Evolutionary conservation across 1,140 invertebrate species (phyloP).

Genomic region (Achatina immaculata): DNA sequence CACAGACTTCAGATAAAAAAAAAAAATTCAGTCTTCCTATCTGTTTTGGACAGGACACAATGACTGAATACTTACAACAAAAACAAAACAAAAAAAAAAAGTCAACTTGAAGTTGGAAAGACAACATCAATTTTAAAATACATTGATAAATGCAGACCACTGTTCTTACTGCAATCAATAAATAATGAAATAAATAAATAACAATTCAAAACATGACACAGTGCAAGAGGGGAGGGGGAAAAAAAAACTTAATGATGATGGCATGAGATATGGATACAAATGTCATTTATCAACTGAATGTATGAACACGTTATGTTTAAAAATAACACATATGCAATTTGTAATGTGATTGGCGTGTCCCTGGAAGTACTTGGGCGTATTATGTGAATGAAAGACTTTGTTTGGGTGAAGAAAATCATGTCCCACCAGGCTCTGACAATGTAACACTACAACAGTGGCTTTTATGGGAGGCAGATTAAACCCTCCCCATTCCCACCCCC

Average conservation of each 20-base stretch:
- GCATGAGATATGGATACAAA: conserved; percentile 5
- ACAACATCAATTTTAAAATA: neutral
- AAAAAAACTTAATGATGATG: neutral
- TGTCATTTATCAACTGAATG: neutral
- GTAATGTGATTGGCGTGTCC: conserved; percentile 29
- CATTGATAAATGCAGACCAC: neutral
- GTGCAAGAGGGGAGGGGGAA: neutral
- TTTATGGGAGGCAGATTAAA: too few species aligned
- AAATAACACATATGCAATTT: conserved; percentile 1
- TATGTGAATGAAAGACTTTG: conserved; percentile 39
- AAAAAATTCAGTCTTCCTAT: neutral
- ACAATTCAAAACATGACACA: neutral
- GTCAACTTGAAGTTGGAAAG: neutral
- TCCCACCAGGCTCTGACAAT: conserved; percentile 22
- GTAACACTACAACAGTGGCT: too few species aligned
- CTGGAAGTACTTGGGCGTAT: conserved; percentile 33
- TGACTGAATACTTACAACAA: neutral
- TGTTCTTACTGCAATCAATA: neutral
- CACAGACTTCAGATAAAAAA: neutral
- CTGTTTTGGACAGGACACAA: neutral
- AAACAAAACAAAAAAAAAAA: too few species aligned
- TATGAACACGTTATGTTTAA: neutral
- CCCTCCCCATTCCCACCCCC: too few species aligned
- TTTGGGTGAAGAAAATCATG: conserved; percentile 31
- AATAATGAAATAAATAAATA: conserved; percentile 17